Evolutionary conservation across 2,888 invertebrate genomes (phyloP), one percentile per base, ranked within the genome.

Genomic region (Drosophila eohydei): DNA sequence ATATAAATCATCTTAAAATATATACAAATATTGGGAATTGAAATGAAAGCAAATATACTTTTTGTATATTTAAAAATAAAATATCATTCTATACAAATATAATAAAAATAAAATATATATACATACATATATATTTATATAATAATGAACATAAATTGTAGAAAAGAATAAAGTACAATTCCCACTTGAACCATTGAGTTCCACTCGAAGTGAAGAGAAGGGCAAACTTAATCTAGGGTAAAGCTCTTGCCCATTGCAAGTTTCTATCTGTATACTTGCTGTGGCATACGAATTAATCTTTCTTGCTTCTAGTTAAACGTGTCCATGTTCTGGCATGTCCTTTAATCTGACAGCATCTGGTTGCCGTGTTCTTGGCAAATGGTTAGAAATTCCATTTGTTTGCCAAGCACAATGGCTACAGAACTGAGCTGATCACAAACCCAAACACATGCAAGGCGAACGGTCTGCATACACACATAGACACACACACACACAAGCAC

Each of bases 351-450:
- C 41, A 21, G 55, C 55, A 41, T 30, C 56, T 56, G 56, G 41
- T 21, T 30, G 54, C 40, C 14, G 14, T 44, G 50, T 32, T 14
- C 66, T 21, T 52, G 54, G 54, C 48, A 61, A 56, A 66, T 70
- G 64, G 61, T 76, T 70, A 50, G 74, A 74, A 64, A 65, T 71
- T 56, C 55, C 74, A 80, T 67, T 81, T 80, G 64, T 71, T 84
- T 78, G 76, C 70, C 71, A 48, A 65, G 73, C 66, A 76, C 78
- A 86, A 78, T 83, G 79, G 43, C 62, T 26, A 40, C 11, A 66
- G 67, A 63, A 65, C 69, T 43, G 65, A 68, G 69, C 58, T 60
- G 56, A 83, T 58, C 55, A 66, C 56, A 32, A 69, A 57, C 32
- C 50, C 54, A 60, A 65, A 48, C 71, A 54, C 57, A 71, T 66